Evolutionary conservation across 2,113 vertebrate species (phyloP).

Genomic region (Melozone crissalis): DNA sequence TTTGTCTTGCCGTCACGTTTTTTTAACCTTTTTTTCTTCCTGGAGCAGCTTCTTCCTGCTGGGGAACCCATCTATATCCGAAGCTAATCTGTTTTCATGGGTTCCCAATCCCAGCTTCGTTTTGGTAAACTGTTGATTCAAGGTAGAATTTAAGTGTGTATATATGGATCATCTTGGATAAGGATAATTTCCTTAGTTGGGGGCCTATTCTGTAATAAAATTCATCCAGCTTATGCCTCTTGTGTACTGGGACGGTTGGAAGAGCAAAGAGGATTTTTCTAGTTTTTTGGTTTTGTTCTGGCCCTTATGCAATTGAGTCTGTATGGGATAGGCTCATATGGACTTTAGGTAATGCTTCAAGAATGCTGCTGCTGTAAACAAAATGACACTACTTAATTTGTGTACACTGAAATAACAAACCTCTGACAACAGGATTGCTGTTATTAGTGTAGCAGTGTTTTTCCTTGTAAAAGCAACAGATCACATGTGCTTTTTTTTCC

Average conservation of each 20-base stretch:
- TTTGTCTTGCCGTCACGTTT: not conserved
- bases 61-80: not conserved
- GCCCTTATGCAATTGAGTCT: not conserved
- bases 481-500: not conserved
- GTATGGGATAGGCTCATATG: not conserved
- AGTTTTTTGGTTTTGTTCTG: not conserved
- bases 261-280: not conserved
- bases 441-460: not conserved
- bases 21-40: not conserved
- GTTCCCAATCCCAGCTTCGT: not conserved
- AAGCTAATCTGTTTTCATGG: not conserved
- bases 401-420: not conserved
- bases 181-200: not conserved
- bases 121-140: not conserved
- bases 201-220: not conserved
- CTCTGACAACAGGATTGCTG: not conserved
- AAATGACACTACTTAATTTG: not conserved
- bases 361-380: not conserved
- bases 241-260: not conserved
- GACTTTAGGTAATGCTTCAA: not conserved
- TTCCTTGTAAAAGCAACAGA: not conserved
- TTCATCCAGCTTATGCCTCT: too few species aligned
- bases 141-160: not conserved
- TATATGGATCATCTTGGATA: not conserved
- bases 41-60: not conserved